Conservation (phyloP, 2,888 invertebrate species). For the Chaetogeoica ovagalla region DNA sequence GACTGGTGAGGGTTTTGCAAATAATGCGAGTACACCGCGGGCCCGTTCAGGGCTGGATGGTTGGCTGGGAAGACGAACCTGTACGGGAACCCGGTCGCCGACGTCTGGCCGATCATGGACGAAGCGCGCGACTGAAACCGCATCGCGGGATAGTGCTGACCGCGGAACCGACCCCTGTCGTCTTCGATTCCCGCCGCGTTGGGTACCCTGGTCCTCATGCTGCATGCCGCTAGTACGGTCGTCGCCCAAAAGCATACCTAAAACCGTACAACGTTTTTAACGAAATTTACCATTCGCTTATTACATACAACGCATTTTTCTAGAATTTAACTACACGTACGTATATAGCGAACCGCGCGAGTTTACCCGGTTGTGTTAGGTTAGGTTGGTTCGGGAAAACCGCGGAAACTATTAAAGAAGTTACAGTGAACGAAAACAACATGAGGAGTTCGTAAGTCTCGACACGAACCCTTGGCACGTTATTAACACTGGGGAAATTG, state of each 20-base stretch:
- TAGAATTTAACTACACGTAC: no score
- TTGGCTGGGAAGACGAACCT: constrained; percentile 53
- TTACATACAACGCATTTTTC: no score
- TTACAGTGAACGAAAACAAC: no score
- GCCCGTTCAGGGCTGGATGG: constrained; percentile 46
- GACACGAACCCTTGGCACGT: no score
- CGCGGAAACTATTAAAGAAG: no score
- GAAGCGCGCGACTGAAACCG: constrained; percentile 24
- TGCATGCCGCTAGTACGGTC: constrained; percentile 27
- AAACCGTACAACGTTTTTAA: background rate
- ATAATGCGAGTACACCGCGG: constrained; percentile 46
- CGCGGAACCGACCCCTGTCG: background rate
- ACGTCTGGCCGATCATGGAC: constrained; percentile 26
- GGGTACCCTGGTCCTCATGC: background rate
- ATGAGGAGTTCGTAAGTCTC: no score
- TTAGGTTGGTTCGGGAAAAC: no score
- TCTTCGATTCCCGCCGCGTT: background rate
- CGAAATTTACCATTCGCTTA: no score
- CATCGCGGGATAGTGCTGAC: constrained; percentile 1
- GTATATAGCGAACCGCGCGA: no score
- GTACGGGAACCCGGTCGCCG: constrained; percentile 48
- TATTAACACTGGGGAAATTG: no score
- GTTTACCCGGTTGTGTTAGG: no score
- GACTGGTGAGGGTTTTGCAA: constrained; percentile 13
- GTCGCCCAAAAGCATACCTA: constrained; percentile 33